Evolutionary conservation across 2,797 vertebrate genomes (phyloP).

Genomic region (Sebastes matsubarae): DNA sequence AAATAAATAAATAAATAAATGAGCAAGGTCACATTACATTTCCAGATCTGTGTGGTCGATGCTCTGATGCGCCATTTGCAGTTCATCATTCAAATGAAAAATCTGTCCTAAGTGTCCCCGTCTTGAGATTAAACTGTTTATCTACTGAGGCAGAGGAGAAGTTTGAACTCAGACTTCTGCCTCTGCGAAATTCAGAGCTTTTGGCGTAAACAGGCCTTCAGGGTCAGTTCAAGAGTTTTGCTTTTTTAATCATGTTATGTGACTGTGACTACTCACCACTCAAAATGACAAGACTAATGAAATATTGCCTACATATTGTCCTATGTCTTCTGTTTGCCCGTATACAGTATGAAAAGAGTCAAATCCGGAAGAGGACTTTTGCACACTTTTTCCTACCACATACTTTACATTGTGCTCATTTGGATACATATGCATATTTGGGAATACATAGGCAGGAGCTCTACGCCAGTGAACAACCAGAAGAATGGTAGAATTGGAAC

Average conservation of each 20-base stretch:
- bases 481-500: too few species aligned
- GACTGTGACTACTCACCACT: background rate
- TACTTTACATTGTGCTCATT: background rate
- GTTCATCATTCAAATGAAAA: constrained; percentile 31
- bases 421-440: too few species aligned
- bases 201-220: constrained; percentile 5
- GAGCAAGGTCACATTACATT: background rate
- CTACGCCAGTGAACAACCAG: too few species aligned
- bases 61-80: constrained; percentile 24
- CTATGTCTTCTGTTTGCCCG: background rate
- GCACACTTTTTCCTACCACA: background rate
- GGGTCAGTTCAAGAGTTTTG: constrained; percentile 15
- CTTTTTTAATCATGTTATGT: constrained; percentile 17
- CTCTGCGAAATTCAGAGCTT: background rate
- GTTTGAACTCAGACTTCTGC: constrained; percentile 13
- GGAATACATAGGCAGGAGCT: too few species aligned
- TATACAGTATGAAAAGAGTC: background rate
- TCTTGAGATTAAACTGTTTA: constrained; percentile 28
- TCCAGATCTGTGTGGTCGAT: constrained; percentile 28
- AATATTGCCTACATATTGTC: background rate
- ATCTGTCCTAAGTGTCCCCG: constrained; percentile 6
- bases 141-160: constrained; percentile 13
- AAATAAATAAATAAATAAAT: background rate
- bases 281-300: background rate
- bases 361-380: background rate